phyloP scores from a whole-genome alignment of 2,113 vertebrate genomes.

The Isichthys henryi region DNA sequence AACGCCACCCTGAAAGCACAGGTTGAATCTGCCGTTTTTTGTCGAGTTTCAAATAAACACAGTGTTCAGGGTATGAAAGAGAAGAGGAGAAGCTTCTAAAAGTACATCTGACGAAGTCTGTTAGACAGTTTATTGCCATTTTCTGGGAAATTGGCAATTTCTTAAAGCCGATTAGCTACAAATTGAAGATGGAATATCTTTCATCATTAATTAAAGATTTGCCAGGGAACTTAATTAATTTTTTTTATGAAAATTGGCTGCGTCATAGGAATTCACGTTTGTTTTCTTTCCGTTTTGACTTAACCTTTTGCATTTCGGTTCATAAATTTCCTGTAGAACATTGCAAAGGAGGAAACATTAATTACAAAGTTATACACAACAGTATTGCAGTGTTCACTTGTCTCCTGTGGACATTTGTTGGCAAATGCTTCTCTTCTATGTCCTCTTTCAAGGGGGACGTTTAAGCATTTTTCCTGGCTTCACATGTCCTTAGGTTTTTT shows the following conservation, averaged over 20 bases:
- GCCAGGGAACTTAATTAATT: constrained; percentile 39
- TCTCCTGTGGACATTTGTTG: background rate
- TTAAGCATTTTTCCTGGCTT: background rate
- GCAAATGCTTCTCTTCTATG: background rate
- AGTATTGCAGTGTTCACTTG: background rate
- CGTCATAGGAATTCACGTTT: constrained; percentile 20
- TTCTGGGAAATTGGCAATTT: constrained; percentile 51
- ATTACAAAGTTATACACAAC: background rate
- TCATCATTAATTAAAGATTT: constrained; percentile 45
- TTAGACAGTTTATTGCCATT: constrained; percentile 38
- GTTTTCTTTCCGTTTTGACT: constrained; percentile 1
- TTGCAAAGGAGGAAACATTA: background rate
- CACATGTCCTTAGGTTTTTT: background rate
- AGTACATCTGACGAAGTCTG: constrained; percentile 33
- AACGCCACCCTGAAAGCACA: constrained; percentile 60
- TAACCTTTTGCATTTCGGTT: background rate
- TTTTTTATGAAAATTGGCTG: constrained; percentile 21
- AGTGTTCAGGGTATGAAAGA: constrained; percentile 61
- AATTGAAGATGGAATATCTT: constrained; percentile 46
- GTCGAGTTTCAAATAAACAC: constrained; percentile 61
- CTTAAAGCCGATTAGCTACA: constrained; percentile 51
- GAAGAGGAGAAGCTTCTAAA: constrained; percentile 31
- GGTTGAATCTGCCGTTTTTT: constrained; percentile 61
- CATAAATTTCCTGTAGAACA: background rate
- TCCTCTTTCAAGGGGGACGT: background rate